These are phyloP conservation scores for Setophaga coronata DNA, from an alignment of 2,113 vertebrate genomes.

Conservation along the genomic window DNA sequence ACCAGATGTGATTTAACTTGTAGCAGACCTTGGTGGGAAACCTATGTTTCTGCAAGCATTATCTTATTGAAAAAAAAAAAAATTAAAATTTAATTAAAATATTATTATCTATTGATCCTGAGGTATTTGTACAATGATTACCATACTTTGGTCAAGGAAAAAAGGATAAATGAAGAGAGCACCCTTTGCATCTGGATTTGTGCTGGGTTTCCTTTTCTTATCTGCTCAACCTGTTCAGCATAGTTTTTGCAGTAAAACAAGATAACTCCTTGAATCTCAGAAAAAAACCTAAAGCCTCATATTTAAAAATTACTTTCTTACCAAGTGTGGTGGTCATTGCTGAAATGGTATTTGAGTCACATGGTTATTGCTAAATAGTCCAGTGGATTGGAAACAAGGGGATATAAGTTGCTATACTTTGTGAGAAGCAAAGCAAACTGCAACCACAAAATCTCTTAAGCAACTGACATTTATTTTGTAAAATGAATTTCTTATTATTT, in stretches of 20 bases:
- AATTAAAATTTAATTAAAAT: background rate
- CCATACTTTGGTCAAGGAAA: background rate
- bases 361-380: background rate
- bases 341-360: background rate
- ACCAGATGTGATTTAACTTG: background rate
- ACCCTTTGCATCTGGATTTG: background rate
- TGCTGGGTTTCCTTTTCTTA: background rate
- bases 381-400: background rate
- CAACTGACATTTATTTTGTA: background rate
- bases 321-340: background rate
- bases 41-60: background rate
- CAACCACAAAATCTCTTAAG: background rate
- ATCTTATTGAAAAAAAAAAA: accelerated
- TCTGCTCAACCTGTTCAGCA: background rate
- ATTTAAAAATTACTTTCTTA: background rate
- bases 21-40: background rate
- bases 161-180: background rate
- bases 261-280: background rate
- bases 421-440: background rate
- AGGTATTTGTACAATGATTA: background rate
- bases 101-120: background rate
- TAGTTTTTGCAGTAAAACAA: background rate
- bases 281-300: background rate
- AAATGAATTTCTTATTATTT: background rate
- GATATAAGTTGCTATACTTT: background rate